Evolutionary conservation across 1,140 invertebrate species (phyloP), one percentile per base, ranked within the genome.

Genomic region (Campodea augens): DNA sequence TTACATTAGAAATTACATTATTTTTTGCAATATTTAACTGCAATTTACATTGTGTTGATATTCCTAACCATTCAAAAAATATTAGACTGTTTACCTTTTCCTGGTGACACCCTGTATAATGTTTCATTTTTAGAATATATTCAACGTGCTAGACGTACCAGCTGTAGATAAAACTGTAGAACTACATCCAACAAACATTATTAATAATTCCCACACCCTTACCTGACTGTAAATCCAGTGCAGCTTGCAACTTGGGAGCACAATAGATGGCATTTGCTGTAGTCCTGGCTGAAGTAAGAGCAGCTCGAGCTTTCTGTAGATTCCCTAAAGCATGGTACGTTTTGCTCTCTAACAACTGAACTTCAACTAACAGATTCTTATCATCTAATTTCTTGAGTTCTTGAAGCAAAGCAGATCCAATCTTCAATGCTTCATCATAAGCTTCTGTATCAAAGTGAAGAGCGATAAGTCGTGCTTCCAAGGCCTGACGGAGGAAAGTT

Each of bases 251-350:
- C 69, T 92, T 93, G 0, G 95, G 96, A 49, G 93, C 91, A 66
- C 92, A 96, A 63, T 99, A 99, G 53, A 99, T 98, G 7, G 90
- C 87, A 69, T 99, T 99, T 13, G 96, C 96, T 46, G 95, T 98
- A 5, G 96, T 99, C 54, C 96, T 74, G 3, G 93, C 95, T 50
- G 92, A 96, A 5, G 95, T 98, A 18, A 99, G 68, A 2, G 95
- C 91, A 41, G 95, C 95, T 54, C 92, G 74, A 5, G 95, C 89
- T 69, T 96, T 97, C 12, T 90, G 88, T 53, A 98, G 69, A 67
- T 98, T 99, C 54, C 87, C 84, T 39, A 99, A 66, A 32, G 90
- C 89, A 71, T 98, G 92, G 65, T 96, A 98, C 23, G 90, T 92
- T 74, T 98, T 98, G 64, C 91, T 97, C 63, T 99, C 95, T 49